Conservation (phyloP, 2,888 invertebrate genomes). For the Ellobium chinense region DNA sequence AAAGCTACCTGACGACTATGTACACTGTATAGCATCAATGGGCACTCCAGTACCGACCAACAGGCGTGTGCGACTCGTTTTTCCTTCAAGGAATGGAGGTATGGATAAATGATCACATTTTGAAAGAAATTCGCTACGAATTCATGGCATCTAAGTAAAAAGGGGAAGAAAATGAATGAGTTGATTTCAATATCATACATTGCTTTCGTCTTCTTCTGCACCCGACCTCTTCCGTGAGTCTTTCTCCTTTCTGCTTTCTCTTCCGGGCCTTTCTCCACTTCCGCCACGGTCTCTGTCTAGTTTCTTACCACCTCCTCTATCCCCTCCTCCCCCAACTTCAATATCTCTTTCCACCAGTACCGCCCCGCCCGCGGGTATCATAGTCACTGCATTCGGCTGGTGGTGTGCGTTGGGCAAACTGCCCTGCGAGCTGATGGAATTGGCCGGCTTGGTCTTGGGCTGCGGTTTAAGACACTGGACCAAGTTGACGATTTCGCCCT, state of each 20-base stretch:
- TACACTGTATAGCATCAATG: too few species aligned
- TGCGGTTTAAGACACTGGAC: slow-evolving; percentile 70
- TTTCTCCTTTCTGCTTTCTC: neutral
- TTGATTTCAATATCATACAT: slow-evolving; percentile 55
- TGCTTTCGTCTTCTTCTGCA: slow-evolving; percentile 54
- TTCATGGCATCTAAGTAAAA: too few species aligned
- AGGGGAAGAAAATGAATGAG: too few species aligned
- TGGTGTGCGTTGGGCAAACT: slow-evolving; percentile 43
- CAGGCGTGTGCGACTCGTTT: too few species aligned
- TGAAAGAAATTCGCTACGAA: too few species aligned
- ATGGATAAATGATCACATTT: too few species aligned
- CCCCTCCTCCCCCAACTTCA: neutral
- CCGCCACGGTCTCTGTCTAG: slow-evolving; percentile 10
- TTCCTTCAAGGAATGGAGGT: too few species aligned
- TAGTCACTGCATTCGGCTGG: slow-evolving; percentile 13
- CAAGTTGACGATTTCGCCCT: slow-evolving; percentile 75
- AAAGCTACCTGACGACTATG: too few species aligned
- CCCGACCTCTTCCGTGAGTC: slow-evolving; percentile 47
- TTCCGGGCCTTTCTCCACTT: slow-evolving; percentile 21
- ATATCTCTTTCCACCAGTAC: slow-evolving; percentile 25
- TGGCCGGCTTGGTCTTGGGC: slow-evolving; percentile 51
- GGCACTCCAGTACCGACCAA: too few species aligned
- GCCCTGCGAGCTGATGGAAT: slow-evolving; percentile 42
- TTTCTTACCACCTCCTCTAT: neutral
- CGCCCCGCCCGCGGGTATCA: slow-evolving; percentile 14